These are phyloP conservation scores for Brachylomia viminalis DNA, from an alignment of 2,888 invertebrate species.

Conservation along the genomic window DNA sequence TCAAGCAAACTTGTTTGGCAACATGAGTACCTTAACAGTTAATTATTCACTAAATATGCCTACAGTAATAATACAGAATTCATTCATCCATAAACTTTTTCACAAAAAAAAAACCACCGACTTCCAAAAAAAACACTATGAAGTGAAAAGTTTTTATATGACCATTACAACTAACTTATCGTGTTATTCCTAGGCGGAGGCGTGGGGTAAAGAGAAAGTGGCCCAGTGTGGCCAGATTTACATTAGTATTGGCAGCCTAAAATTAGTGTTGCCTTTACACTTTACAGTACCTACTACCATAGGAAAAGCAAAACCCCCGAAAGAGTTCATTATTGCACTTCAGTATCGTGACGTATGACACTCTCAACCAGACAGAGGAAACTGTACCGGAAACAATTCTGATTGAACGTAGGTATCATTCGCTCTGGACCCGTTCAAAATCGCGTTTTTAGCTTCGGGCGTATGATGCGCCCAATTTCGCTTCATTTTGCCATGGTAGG, in stretches of 20 bases:
- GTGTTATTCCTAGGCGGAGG: background rate
- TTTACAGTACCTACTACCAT: background rate
- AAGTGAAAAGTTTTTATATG: too few relatives aligned
- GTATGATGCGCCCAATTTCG: background rate
- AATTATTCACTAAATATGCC: conserved; percentile 64
- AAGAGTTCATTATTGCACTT: background rate
- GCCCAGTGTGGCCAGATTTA: background rate
- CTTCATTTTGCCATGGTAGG: background rate
- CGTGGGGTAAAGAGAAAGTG: background rate
- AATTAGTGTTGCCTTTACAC: background rate
- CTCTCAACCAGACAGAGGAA: background rate
- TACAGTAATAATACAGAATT: conserved; percentile 58
- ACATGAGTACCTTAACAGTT: conserved; percentile 77
- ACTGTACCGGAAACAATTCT: conserved; percentile 7
- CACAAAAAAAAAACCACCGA: too few relatives aligned
- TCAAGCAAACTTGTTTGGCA: conserved; percentile 85
- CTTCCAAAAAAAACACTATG: too few relatives aligned
- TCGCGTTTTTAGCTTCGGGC: too few relatives aligned
- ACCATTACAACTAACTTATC: too few relatives aligned
- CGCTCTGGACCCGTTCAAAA: background rate
- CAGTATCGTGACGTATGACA: background rate
- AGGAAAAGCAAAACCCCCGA: background rate
- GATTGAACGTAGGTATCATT: background rate
- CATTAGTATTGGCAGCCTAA: background rate
- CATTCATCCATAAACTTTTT: too few relatives aligned